Conservation (phyloP, 2,113 vertebrate genomes). For the Carollia perspicillata region DNA sequence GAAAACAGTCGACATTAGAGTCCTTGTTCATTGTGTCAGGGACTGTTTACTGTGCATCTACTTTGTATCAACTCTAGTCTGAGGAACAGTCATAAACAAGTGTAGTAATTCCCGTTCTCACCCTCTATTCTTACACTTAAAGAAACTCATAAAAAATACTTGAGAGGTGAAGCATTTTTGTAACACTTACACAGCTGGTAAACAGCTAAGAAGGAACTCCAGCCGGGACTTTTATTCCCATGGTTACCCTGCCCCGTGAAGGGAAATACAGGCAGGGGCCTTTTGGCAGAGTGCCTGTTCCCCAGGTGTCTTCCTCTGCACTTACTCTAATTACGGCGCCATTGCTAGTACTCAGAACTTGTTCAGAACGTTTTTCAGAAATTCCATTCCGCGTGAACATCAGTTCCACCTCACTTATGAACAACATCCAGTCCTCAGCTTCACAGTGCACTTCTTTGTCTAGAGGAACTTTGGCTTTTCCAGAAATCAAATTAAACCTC, state of each 20-base stretch:
- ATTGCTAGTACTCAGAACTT: background rate
- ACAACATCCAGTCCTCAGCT: background rate
- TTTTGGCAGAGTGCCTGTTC: background rate
- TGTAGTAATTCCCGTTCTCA: background rate
- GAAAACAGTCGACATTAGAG: background rate
- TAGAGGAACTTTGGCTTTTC: background rate
- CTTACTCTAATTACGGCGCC: background rate
- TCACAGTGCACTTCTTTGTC: background rate
- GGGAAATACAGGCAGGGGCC: background rate
- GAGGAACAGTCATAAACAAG: background rate
- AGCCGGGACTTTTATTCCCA: background rate
- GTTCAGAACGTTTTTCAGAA: background rate
- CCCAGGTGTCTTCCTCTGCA: background rate
- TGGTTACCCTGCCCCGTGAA: background rate
- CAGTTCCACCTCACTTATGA: background rate
- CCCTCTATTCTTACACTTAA: background rate
- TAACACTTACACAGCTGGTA: background rate
- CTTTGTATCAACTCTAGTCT: background rate
- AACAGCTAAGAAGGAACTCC: background rate
- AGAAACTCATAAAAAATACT: background rate
- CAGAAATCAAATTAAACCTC: background rate
- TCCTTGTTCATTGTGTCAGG: background rate
- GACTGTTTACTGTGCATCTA: background rate
- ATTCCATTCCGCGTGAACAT: background rate
- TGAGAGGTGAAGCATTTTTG: background rate